Percentiles rank a stretch among this genome's conserved stretches.
phyloP scores from a whole-genome alignment of 1,140 invertebrate species.

The Pogonognathellus flavescens region DNA sequence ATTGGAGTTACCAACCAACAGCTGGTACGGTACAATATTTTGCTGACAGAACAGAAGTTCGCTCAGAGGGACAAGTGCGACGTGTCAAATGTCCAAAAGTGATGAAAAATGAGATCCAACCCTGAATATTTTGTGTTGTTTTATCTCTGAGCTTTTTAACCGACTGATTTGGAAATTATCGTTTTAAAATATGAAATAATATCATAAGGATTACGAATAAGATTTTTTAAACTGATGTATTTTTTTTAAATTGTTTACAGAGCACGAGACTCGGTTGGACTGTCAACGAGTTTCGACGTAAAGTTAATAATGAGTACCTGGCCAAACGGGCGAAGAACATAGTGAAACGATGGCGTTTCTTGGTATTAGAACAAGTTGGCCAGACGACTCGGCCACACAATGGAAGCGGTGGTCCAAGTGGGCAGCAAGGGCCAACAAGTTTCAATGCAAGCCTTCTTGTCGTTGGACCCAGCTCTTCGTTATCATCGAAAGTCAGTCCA shows the following conservation, averaged over 20 bases:
- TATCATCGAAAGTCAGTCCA: slow-evolving; percentile 30
- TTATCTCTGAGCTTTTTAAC: slow-evolving; percentile 37
- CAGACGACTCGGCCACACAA: slow-evolving; percentile 8
- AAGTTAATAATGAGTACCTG: slow-evolving; percentile 83
- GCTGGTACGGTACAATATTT: no score
- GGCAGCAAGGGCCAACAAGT: slow-evolving; percentile 15
- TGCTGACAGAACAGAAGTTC: no score
- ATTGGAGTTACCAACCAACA: no score
- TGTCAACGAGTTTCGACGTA: slow-evolving; percentile 90
- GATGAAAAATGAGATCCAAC: slow-evolving; percentile 26
- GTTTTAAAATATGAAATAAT: slow-evolving; percentile 52
- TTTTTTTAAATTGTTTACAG: slow-evolving; percentile 72
- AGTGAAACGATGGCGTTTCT: slow-evolving; percentile 90
- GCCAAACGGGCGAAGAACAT: slow-evolving; percentile 90
- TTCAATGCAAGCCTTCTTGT: slow-evolving; percentile 33
- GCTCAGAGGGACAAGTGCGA: no score
- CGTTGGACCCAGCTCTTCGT: slow-evolving; percentile 18
- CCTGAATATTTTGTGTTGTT: slow-evolving; percentile 15
- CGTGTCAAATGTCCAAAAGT: slow-evolving; percentile 5
- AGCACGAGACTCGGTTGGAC: slow-evolving; percentile 91
- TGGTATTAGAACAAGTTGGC: slow-evolving; percentile 73
- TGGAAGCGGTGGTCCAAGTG: slow-evolving; percentile 36
- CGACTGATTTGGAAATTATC: slow-evolving; percentile 23
- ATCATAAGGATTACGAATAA: no score
- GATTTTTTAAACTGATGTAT: not conserved